Evolutionary conservation across 2,797 vertebrate species (phyloP).

Genomic region (Muraenolepis orangiensis): DNA sequence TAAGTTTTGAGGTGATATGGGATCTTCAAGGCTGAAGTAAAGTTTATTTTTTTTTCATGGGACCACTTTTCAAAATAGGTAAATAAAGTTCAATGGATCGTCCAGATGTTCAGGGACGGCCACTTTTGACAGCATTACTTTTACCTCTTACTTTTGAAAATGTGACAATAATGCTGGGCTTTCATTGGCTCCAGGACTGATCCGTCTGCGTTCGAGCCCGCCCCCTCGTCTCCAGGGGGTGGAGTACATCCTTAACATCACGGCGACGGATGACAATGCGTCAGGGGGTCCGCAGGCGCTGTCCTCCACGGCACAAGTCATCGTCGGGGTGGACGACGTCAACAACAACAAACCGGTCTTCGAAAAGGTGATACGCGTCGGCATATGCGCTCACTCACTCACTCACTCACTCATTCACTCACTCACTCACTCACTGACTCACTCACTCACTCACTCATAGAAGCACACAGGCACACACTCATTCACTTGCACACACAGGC

Average conservation of each 20-base stretch:
- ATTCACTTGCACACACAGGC: no score
- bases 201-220: slow-evolving; percentile 82
- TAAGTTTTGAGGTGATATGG: no score
- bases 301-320: slow-evolving; percentile 77
- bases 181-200: slow-evolving; percentile 71
- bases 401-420: no score
- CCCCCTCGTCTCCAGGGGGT: slow-evolving; percentile 83
- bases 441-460: no score
- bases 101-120: no score
- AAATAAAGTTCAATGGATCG: background rate
- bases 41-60: no score
- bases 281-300: slow-evolving; percentile 80
- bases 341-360: slow-evolving; percentile 92
- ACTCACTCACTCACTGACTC: no score
- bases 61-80: background rate
- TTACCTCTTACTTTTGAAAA: no score
- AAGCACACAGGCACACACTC: no score
- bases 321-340: slow-evolving; percentile 84
- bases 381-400: no score
- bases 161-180: background rate
- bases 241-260: slow-evolving; percentile 83
- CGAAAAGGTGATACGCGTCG: slow-evolving; percentile 52
- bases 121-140: no score
- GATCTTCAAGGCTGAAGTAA: background rate
- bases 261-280: slow-evolving; percentile 82